A percentile compares a stretch with the other conserved stretches of the same genome.
phyloP scores from a whole-genome alignment of 2,888 invertebrate species.

The Tanypteryx hageni region DNA sequence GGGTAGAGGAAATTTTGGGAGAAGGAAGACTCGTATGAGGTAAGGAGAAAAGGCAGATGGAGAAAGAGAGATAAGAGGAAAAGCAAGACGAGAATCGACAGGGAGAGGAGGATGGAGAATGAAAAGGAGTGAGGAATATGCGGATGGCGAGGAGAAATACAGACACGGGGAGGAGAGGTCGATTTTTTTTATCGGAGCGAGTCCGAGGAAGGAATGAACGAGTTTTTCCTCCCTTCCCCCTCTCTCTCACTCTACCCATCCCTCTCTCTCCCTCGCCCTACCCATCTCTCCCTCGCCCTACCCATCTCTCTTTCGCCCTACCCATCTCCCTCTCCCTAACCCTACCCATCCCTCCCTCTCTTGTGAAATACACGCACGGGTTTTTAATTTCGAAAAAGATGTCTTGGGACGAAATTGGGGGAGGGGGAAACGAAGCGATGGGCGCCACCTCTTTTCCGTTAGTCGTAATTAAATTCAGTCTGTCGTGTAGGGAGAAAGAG shows the following conservation, averaged over 20 bases:
- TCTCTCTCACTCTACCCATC: not conserved
- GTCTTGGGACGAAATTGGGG: not conserved
- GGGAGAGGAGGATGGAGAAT: not conserved
- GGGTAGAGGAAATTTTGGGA: no score
- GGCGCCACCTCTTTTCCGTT: not conserved
- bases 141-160: not conserved
- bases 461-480: constrained; percentile 4
- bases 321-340: not conserved
- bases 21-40: no score
- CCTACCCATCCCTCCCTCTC: not conserved
- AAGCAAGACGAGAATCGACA: not conserved
- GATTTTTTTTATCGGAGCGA: not conserved
- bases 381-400: constrained; percentile 23
- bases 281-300: not conserved
- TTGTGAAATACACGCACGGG: not conserved
- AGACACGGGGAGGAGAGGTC: not conserved
- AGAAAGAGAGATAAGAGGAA: no score
- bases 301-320: not conserved
- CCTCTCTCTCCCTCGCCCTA: not conserved
- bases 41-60: no score
- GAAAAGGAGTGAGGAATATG: not conserved
- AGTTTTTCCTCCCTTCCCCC: not conserved
- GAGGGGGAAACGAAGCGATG: not conserved
- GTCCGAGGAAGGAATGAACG: not conserved
- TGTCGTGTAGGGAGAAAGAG: not conserved